These are phyloP conservation scores for Drosophila pseudoobscura DNA, from an alignment of 1,140 invertebrate genomes.

Conservation along the genomic window DNA sequence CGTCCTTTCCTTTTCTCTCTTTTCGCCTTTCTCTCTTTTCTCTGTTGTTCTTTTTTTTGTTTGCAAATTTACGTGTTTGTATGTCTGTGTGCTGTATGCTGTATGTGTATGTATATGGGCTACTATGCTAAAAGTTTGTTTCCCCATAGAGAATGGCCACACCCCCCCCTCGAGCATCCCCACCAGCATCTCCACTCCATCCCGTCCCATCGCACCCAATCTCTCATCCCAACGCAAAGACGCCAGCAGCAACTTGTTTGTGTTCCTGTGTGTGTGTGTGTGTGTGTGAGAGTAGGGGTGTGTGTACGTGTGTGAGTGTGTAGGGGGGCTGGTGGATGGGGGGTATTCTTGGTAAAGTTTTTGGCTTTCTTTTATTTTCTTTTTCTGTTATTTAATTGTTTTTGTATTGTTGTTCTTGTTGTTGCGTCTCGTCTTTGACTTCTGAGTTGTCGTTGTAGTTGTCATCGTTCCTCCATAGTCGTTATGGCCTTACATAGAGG, in stretches of 20 bases:
- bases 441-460: constrained; percentile 33
- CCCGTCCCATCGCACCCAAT: constrained; percentile 12
- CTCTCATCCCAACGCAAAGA: constrained; percentile 5
- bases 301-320: constrained; percentile 12
- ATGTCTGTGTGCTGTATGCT: constrained; percentile 17
- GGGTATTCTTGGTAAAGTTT: constrained; percentile 59
- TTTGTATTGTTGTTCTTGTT: constrained; percentile 49
- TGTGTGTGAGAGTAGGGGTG: neutral
- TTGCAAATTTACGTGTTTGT: constrained; percentile 34
- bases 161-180: constrained; percentile 21
- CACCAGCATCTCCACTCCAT: constrained; percentile 2
- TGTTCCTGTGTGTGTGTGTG: neutral
- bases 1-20: constrained; percentile 40
- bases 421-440: constrained; percentile 45
- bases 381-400: constrained; percentile 71
- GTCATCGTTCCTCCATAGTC: constrained; percentile 14
- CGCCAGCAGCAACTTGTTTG: constrained; percentile 63
- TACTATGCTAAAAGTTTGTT: constrained; percentile 77
- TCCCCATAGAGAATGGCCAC: constrained; percentile 35
- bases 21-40: constrained; percentile 35
- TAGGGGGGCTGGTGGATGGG: constrained; percentile 1
- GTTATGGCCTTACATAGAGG: too few species aligned
- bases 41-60: constrained; percentile 36
- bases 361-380: constrained; percentile 47
- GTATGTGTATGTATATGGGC: constrained; percentile 63